Evolutionary conservation across 1,140 invertebrate genomes (phyloP).

Genomic region (honey bee (Apis mellifera)): Amel_HAv3.1 CM009931.2:8580001-8580500

Average conservation of each 20-base stretch:
- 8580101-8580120: too few relatives aligned
- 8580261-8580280: background rate
- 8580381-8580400: conserved; percentile 2
- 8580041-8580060: too few relatives aligned
- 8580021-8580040: too few relatives aligned
- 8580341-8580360: background rate
- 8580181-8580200: too few relatives aligned
- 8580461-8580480: background rate
- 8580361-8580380: conserved; percentile 17
- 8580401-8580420: background rate
- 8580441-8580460: background rate
- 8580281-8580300: background rate
- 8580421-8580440: background rate
- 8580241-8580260: background rate
- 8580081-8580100: too few relatives aligned
- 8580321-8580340: background rate
- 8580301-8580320: conserved; percentile 21
- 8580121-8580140: too few relatives aligned
- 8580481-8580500: background rate
- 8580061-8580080: too few relatives aligned
- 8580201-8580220: background rate
- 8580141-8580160: too few relatives aligned
- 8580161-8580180: too few relatives aligned
- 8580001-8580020: too few relatives aligned
- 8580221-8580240: background rate